These are phyloP conservation scores for Druon quercuslanigerum DNA, from an alignment of 1,140 invertebrate genomes.

Conservation along the genomic window DNA sequence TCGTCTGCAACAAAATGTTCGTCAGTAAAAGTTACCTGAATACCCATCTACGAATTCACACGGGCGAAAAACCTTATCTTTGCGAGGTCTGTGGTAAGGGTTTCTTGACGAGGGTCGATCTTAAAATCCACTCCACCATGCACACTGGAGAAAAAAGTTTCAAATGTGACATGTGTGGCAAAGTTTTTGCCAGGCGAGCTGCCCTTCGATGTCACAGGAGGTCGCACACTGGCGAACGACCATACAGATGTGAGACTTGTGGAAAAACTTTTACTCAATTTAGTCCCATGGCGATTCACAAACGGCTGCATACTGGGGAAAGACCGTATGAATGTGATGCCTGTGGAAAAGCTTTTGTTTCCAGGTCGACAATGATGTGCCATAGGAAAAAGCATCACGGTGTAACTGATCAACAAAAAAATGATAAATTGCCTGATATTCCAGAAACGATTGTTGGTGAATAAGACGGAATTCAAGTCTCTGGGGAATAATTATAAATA, in stretches of 20 bases:
- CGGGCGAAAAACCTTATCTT: conserved; percentile 86
- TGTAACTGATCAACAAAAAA: conserved; percentile 34
- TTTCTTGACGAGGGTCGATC: conserved; percentile 79
- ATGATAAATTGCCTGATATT: conserved; percentile 25
- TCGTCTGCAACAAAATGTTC: conserved; percentile 81
- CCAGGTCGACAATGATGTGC: conserved; percentile 78
- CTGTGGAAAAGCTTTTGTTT: conserved; percentile 80
- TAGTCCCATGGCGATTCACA: conserved; percentile 80
- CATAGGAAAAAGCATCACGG: conserved; percentile 78
- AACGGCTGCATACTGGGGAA: conserved; percentile 85
- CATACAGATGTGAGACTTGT: conserved; percentile 79
- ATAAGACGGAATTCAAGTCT: not conserved
- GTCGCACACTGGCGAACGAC: conserved; percentile 84
- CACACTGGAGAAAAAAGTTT: conserved; percentile 85
- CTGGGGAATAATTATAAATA: no score
- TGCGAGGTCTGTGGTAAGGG: conserved; percentile 82
- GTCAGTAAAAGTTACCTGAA: conserved; percentile 87
- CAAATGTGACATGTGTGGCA: conserved; percentile 81
- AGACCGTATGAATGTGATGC: conserved; percentile 87
- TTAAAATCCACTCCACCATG: conserved; percentile 80
- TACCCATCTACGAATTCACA: conserved; percentile 91
- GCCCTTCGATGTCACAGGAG: conserved; percentile 82
- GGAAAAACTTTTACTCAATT: conserved; percentile 81
- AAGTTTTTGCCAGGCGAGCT: conserved; percentile 83
- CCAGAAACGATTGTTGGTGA: conserved; percentile 31